Conservation (phyloP, 2,888 invertebrate species). For the Catocala sponsa region DNA sequence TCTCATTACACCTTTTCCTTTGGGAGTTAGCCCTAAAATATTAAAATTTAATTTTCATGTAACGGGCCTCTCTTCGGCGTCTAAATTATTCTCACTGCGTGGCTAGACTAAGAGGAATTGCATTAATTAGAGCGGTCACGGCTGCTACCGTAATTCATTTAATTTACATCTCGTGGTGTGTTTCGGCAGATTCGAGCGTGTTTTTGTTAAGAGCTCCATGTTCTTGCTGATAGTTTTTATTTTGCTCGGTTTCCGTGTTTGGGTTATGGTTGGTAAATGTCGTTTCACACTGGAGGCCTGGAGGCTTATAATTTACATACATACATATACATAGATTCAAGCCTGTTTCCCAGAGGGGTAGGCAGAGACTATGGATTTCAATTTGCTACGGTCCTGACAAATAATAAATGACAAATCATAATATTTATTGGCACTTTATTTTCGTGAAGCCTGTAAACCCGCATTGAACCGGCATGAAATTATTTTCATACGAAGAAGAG, state of each 20-base stretch:
- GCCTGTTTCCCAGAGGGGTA: too few species aligned
- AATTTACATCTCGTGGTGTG: conserved; percentile 31
- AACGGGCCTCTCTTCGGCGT: conserved; percentile 40
- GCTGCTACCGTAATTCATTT: conserved; percentile 44
- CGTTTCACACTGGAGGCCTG: too few species aligned
- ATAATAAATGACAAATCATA: too few species aligned
- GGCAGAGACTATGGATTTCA: too few species aligned
- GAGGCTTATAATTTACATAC: too few species aligned
- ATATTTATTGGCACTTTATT: too few species aligned
- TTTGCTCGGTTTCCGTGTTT: not conserved
- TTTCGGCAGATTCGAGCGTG: conserved; percentile 6
- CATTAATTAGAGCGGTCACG: conserved; percentile 52
- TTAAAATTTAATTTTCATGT: conserved; percentile 64
- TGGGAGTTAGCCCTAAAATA: conserved; percentile 50
- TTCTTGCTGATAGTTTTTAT: not conserved
- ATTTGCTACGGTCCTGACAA: too few species aligned
- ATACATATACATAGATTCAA: too few species aligned
- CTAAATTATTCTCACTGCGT: conserved; percentile 57
- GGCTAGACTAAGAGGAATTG: conserved; percentile 51
- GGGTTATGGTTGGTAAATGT: too few species aligned
- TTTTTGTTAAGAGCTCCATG: conserved; percentile 5
- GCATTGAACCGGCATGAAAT: too few species aligned
- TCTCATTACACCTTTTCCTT: conserved; percentile 46
- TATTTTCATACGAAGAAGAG: too few species aligned
- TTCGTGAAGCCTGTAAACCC: too few species aligned